Percentiles rank a stretch among this genome's conserved stretches.
Evolutionary conservation across 2,113 vertebrate genomes (phyloP).

Genomic region (Cheilinus undulatus): DNA sequence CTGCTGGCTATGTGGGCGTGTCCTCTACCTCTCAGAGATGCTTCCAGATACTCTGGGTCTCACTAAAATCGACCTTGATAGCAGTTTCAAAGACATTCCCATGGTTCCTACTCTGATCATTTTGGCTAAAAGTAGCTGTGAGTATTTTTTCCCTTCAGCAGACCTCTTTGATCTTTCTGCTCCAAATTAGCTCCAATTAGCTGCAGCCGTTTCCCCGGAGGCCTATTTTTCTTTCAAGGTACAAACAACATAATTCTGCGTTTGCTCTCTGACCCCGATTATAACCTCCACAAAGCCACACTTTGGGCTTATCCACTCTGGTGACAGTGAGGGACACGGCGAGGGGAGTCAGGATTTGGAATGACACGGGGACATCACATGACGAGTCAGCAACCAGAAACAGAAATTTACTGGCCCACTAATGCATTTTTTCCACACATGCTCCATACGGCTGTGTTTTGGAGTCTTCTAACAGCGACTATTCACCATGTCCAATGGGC

Average conservation of each 20-base stretch:
- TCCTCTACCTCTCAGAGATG: too few species aligned
- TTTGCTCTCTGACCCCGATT: conserved; percentile 15
- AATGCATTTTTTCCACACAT: conserved; percentile 34
- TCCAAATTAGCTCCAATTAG: conserved; percentile 12
- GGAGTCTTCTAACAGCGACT: conserved; percentile 11
- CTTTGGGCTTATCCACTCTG: conserved; percentile 5
- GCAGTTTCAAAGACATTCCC: too few species aligned
- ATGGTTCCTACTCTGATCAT: neutral
- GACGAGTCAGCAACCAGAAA: conserved; percentile 28
- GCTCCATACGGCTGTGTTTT: conserved; percentile 14
- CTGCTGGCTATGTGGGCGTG: too few species aligned
- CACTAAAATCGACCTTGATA: too few species aligned
- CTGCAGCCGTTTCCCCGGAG: conserved; percentile 14
- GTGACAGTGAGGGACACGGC: neutral
- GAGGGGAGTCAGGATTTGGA: conserved; percentile 12
- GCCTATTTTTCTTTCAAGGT: neutral
- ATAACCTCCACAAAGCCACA: conserved; percentile 12
- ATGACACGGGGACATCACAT: conserved; percentile 43
- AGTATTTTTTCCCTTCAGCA: neutral
- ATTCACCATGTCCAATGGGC: neutral
- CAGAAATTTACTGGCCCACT: conserved; percentile 14
- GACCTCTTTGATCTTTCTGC: neutral
- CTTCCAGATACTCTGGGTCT: too few species aligned
- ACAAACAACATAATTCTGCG: conserved; percentile 19
- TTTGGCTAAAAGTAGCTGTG: neutral